Evolutionary conservation across 1,140 invertebrate genomes (phyloP).

Genomic region (Polyergus mexicanus): DNA sequence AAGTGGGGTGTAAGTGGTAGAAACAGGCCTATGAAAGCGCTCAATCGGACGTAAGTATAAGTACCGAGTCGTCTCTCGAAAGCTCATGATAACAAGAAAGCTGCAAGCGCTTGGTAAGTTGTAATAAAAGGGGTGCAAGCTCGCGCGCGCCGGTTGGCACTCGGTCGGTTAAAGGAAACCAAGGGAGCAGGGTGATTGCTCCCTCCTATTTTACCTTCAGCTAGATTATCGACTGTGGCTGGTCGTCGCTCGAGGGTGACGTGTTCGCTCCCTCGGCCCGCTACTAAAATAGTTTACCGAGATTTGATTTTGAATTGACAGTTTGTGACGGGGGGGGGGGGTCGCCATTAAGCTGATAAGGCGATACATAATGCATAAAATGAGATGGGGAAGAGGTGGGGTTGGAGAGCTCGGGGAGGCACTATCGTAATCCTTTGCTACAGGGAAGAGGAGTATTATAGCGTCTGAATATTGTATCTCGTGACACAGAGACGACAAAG

Average conservation of each 20-base stretch:
- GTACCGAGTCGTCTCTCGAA: conserved; percentile 73
- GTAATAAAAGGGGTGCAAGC: conserved; percentile 81
- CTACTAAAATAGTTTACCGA: conserved; percentile 85
- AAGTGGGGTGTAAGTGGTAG: conserved; percentile 52
- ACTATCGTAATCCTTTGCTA: not conserved
- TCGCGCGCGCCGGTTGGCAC: conserved; percentile 77
- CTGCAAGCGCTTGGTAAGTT: conserved; percentile 84
- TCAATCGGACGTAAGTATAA: conserved; percentile 70
- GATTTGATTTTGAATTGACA: conserved; percentile 79
- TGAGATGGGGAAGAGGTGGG: not conserved
- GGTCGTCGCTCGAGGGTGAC: conserved; percentile 85
- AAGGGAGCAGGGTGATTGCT: conserved; percentile 67
- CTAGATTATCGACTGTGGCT: conserved; percentile 87
- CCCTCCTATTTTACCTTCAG: conserved; percentile 86
- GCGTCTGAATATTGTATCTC: not conserved
- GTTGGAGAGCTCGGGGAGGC: not conserved
- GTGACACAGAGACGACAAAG: not conserved
- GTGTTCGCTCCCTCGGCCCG: conserved; percentile 85
- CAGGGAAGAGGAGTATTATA: not conserved
- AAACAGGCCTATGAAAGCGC: conserved; percentile 78
- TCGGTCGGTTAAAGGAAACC: conserved; percentile 78
- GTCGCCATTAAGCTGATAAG: not conserved
- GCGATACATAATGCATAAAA: conserved; percentile 30
- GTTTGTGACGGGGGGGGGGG: not conserved
- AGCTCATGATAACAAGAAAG: conserved; percentile 80